A percentile compares a stretch with the other conserved stretches of the same genome.
Evolutionary conservation across 2,888 invertebrate species (phyloP).

Genomic region (Cetonia aurata): DNA sequence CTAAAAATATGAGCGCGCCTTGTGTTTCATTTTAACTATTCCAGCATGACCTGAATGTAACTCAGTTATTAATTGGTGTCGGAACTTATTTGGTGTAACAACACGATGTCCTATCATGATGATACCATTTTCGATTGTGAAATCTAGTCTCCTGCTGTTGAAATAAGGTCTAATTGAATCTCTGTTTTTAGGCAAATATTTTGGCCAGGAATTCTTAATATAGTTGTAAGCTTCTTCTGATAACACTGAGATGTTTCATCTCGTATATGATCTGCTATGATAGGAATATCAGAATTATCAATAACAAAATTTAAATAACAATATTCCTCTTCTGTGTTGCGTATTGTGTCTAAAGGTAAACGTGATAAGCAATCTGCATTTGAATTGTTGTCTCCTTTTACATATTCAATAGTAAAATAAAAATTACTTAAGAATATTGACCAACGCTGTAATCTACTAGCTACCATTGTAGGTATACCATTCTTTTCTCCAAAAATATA

Average conservation of each 20-base stretch:
- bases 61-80: constrained; percentile 24
- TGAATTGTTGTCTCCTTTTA: too few relatives aligned
- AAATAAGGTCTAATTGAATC: not conserved
- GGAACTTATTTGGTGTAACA: constrained; percentile 15
- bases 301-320: too few relatives aligned
- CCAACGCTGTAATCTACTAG: too few relatives aligned
- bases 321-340: too few relatives aligned
- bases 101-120: constrained; percentile 28
- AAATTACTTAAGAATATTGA: too few relatives aligned
- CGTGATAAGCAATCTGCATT: too few relatives aligned
- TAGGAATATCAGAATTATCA: not conserved
- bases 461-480: constrained; percentile 50
- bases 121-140: not conserved
- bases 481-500: constrained; percentile 55
- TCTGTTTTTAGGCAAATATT: not conserved
- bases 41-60: constrained; percentile 36
- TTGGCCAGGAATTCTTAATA: constrained; percentile 14
- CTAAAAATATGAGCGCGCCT: constrained; percentile 41
- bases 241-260: constrained; percentile 27
- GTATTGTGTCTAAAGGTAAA: too few relatives aligned
- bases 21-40: constrained; percentile 37
- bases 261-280: constrained; percentile 10
- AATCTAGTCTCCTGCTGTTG: not conserved
- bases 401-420: too few relatives aligned
- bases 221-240: constrained; percentile 16